Conservation (phyloP, 2,797 vertebrate species). For the Chrysolophus pictus region DNA sequence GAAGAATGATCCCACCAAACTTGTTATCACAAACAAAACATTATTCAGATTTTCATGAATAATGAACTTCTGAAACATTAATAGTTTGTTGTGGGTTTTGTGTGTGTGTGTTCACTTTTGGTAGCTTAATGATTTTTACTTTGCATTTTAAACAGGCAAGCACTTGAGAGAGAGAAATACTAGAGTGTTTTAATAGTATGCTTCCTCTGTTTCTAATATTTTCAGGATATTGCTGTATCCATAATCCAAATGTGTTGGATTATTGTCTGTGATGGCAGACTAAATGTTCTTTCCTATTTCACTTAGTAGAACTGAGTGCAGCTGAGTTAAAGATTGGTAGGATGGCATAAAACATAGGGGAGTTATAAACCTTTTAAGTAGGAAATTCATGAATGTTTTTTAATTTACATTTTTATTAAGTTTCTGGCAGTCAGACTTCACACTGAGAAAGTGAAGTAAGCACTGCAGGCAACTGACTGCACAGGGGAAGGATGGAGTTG, state of each 20-base stretch:
- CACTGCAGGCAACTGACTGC: neutral
- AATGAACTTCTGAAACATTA: neutral
- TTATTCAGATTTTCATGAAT: neutral
- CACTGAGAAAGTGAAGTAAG: conserved; percentile 1
- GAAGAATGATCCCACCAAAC: neutral
- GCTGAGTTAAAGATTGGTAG: neutral
- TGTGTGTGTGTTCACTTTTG: neutral
- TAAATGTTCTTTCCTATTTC: neutral
- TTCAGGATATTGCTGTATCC: neutral
- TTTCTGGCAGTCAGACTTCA: conserved; percentile 18
- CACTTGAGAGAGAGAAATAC: neutral
- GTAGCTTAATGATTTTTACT: neutral
- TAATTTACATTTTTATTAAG: conserved; percentile 66
- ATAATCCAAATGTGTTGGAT: neutral
- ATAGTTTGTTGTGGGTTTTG: neutral
- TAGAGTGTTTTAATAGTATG: neutral
- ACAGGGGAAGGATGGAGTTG: neutral
- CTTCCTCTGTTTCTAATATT: neutral
- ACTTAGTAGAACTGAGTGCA: neutral
- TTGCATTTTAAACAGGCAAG: neutral
- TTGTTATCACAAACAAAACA: neutral
- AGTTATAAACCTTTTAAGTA: conserved; percentile 27
- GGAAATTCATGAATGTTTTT: conserved; percentile 21
- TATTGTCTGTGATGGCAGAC: neutral
- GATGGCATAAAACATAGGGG: neutral